Percentiles rank a stretch among this genome's conserved stretches.
Evolutionary conservation across 1,140 invertebrate species (phyloP).

Genomic region (Limonius californicus): DNA sequence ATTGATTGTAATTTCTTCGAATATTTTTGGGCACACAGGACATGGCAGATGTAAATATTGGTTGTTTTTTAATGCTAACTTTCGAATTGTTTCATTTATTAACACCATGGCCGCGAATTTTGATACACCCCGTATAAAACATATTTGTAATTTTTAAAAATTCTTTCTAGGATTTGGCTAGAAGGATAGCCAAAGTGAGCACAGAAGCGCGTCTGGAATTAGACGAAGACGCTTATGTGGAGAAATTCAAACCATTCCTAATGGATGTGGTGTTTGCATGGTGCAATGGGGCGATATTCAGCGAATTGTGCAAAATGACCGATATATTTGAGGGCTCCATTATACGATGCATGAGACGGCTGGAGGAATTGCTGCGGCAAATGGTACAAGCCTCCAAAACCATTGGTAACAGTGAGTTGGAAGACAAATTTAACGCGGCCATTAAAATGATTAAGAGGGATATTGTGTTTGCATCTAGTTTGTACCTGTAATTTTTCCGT

Average conservation of each 20-base stretch:
- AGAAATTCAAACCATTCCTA: slow-evolving; percentile 88
- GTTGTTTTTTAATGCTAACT: no score
- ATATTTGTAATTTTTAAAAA: no score
- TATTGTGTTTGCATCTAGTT: slow-evolving; percentile 97
- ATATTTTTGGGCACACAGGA: no score
- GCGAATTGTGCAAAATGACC: slow-evolving; percentile 93
- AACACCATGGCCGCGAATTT: no score
- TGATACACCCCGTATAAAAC: no score
- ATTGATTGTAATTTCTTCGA: no score
- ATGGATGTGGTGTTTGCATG: slow-evolving; percentile 98
- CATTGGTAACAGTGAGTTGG: slow-evolving; percentile 93
- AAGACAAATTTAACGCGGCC: slow-evolving; percentile 93
- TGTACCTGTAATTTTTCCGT: slow-evolving; percentile 96
- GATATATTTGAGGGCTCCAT: slow-evolving; percentile 99
- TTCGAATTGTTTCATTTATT: no score
- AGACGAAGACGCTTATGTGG: slow-evolving; percentile 89
- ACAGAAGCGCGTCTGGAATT: slow-evolving; percentile 87
- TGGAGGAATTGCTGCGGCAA: slow-evolving; percentile 95
- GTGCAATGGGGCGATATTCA: slow-evolving; percentile 92
- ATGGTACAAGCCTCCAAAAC: slow-evolving; percentile 94
- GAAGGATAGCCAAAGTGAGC: slow-evolving; percentile 87
- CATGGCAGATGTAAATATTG: no score
- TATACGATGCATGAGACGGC: slow-evolving; percentile 92
- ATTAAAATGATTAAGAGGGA: slow-evolving; percentile 93
- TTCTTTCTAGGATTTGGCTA: slow-evolving; percentile 83